Evolutionary conservation across 2,797 vertebrate genomes (phyloP).

Genomic region (Myiothlypis coronata): DNA sequence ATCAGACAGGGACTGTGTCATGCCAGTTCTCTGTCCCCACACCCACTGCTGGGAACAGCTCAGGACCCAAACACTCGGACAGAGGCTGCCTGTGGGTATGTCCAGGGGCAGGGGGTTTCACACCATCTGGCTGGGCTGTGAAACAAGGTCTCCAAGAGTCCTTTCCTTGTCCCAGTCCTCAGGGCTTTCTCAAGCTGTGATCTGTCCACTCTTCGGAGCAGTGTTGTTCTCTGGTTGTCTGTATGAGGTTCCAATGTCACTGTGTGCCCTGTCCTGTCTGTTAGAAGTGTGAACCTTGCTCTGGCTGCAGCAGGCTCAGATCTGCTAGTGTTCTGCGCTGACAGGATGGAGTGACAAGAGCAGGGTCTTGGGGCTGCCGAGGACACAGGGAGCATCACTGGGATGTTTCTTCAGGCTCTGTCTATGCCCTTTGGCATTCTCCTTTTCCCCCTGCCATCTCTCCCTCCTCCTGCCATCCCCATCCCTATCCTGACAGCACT

Average conservation of each 20-base stretch:
- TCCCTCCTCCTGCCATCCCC: too few relatives aligned
- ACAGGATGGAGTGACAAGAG: not conserved
- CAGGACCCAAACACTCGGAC: not conserved
- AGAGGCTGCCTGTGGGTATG: not conserved
- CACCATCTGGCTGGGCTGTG: not conserved
- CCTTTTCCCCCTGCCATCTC: not conserved
- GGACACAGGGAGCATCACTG: not conserved
- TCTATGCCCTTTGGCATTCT: not conserved
- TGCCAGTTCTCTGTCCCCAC: not conserved
- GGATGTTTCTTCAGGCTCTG: not conserved
- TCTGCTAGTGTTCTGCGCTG: not conserved
- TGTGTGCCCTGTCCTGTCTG: not conserved
- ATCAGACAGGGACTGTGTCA: not conserved
- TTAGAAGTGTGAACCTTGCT: not conserved
- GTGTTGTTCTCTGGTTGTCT: not conserved
- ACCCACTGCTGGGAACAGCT: not conserved
- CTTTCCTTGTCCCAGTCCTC: not conserved
- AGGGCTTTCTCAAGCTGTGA: not conserved
- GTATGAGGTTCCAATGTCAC: rapidly evolving
- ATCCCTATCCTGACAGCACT: not conserved
- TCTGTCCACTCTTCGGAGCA: not conserved
- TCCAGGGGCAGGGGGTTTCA: not conserved
- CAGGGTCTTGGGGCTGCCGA: rapidly evolving
- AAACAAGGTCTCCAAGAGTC: not conserved
- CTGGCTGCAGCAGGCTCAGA: not conserved